A percentile compares a stretch with the other conserved stretches of the same genome.
Evolutionary conservation across 2,113 vertebrate genomes (phyloP).

Genomic region (Litocranius walleri): DNA sequence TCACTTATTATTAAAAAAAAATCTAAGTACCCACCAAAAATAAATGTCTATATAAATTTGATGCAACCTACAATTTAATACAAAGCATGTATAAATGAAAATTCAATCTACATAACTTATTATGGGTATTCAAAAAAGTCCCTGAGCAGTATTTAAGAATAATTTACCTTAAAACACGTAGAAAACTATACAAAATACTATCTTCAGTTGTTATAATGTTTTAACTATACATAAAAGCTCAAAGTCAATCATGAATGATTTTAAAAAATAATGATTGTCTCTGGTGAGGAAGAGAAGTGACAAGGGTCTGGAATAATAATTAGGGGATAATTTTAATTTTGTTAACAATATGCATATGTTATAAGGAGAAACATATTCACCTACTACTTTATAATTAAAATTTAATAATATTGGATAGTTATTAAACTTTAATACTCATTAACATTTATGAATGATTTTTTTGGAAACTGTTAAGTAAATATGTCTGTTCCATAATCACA

Average conservation of each 20-base stretch:
- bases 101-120: background rate
- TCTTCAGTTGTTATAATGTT: background rate
- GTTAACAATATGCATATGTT: background rate
- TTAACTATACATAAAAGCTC: background rate
- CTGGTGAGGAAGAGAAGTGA: background rate
- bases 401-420: constrained; percentile 7
- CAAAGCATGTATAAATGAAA: background rate
- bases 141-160: background rate
- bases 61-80: background rate
- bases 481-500: background rate
- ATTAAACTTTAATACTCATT: constrained; percentile 37
- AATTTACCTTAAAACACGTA: background rate
- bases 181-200: background rate
- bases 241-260: background rate
- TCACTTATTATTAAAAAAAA: background rate
- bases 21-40: background rate
- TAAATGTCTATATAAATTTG: background rate
- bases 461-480: constrained; percentile 35
- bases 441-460: constrained; percentile 38
- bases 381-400: constrained; percentile 34
- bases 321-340: background rate
- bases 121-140: background rate
- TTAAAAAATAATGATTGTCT: background rate
- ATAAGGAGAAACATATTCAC: background rate
- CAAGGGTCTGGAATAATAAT: background rate